Evolutionary conservation across 2,888 invertebrate genomes (phyloP).

Genomic region (Germaria angustata): DNA sequence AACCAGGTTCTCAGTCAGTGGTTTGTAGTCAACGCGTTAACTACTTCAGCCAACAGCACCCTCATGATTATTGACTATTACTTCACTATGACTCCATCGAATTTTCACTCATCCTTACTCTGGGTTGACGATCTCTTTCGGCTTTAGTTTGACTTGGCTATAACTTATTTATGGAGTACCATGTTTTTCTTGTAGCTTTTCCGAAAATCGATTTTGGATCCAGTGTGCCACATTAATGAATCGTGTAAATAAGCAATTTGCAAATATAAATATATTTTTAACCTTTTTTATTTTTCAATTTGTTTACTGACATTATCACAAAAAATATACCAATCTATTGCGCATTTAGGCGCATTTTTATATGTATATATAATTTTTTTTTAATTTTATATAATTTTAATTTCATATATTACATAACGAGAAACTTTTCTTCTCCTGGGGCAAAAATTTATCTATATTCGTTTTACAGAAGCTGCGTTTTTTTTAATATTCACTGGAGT

Average conservation of each 20-base stretch:
- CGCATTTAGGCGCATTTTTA: constrained; percentile 40
- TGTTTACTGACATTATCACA: constrained; percentile 67
- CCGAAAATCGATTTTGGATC: too few relatives aligned
- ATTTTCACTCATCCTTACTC: too few relatives aligned
- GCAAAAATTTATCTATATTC: constrained; percentile 20
- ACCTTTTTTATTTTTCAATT: constrained; percentile 43
- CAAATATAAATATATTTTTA: not conserved
- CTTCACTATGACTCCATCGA: too few relatives aligned
- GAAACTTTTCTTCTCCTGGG: not conserved
- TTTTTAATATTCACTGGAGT: not conserved
- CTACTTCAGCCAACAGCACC: too few relatives aligned
- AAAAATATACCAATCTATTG: constrained; percentile 59
- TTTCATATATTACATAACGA: constrained; percentile 27
- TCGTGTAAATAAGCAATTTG: not conserved
- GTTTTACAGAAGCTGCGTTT: not conserved
- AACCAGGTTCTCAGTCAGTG: too few relatives aligned
- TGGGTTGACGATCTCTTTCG: too few relatives aligned
- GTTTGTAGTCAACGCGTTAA: too few relatives aligned
- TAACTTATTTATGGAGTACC: not conserved
- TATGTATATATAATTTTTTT: constrained; percentile 3
- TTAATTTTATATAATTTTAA: constrained; percentile 11
- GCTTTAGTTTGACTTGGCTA: not conserved
- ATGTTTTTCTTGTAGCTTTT: too few relatives aligned
- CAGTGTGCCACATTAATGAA: not conserved
- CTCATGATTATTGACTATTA: too few relatives aligned